Conservation (phyloP, 92 coral and sea anemone species). For the Phenganax stokvisi region DNA sequence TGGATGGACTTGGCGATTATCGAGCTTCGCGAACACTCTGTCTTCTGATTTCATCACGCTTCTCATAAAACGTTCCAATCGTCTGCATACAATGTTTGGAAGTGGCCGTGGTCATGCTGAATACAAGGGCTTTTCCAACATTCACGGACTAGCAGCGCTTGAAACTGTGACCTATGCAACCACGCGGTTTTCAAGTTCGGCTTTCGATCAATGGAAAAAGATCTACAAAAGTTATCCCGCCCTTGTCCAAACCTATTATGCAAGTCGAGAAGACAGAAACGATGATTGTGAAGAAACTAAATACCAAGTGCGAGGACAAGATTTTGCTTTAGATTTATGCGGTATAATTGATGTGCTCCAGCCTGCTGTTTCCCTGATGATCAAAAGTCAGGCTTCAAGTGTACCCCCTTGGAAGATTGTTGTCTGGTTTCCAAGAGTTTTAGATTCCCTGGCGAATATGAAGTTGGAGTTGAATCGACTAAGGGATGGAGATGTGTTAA, state of each 20-base stretch:
- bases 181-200: no score
- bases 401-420: slow-evolving; percentile 23
- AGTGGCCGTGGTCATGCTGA: no score
- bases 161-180: no score
- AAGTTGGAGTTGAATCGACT: background rate
- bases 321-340: background rate
- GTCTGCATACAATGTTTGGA: no score
- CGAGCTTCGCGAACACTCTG: no score
- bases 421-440: background rate
- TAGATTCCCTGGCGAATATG: background rate
- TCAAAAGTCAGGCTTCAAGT: background rate
- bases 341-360: slow-evolving; percentile 1
- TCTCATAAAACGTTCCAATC: no score
- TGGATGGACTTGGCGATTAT: no score
- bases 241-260: background rate
- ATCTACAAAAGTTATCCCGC: background rate
- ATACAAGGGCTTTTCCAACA: no score
- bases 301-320: background rate
- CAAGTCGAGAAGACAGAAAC: background rate
- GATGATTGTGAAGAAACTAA: background rate
- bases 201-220: background rate
- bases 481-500: background rate
- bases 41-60: background rate
- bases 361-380: background rate
- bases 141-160: no score